Evolutionary conservation across 2,797 vertebrate genomes (phyloP).

Genomic region (Arrhamphus sclerolepis): DNA sequence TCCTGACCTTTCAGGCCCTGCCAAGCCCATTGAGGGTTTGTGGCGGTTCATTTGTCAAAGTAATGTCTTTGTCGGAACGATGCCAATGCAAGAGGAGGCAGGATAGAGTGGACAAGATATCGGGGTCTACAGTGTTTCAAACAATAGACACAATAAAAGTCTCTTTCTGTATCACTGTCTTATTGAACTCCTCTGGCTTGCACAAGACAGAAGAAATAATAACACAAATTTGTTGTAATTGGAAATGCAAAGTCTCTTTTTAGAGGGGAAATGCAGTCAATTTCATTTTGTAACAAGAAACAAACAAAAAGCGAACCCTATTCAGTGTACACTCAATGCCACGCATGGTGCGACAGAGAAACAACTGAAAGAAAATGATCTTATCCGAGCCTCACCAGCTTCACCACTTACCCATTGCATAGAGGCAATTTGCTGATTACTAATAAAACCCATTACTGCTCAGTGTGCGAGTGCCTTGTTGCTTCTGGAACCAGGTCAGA

Average conservation of each 20-base stretch:
- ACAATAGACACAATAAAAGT: conserved; percentile 41
- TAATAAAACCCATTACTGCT: conserved; percentile 86
- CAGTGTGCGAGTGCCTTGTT: conserved; percentile 27
- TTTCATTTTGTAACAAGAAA: conserved; percentile 70
- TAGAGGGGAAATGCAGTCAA: conserved; percentile 83
- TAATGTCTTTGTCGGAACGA: conserved; percentile 74
- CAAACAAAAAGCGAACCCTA: conserved; percentile 84
- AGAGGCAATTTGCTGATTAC: conserved; percentile 89
- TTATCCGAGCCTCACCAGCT: conserved; percentile 81
- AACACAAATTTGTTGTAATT: conserved; percentile 87
- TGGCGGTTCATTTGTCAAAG: conserved; percentile 77
- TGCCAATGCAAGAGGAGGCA: conserved; percentile 54
- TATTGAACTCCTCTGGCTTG: conserved; percentile 25
- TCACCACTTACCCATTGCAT: conserved; percentile 81
- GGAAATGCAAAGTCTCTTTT: conserved; percentile 65
- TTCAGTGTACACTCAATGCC: conserved; percentile 88
- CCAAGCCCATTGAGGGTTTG: conserved; percentile 69
- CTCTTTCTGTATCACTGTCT: conserved; percentile 38
- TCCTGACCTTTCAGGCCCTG: conserved; percentile 78
- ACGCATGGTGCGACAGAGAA: conserved; percentile 79
- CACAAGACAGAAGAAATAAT: conserved; percentile 57
- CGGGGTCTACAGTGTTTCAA: conserved; percentile 32
- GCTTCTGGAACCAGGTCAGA: conserved; percentile 42
- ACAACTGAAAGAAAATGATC: conserved; percentile 89
- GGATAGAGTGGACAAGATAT: conserved; percentile 50